These are phyloP conservation scores for Varroa destructor DNA, from an alignment of 1,140 invertebrate species.

Conservation along the genomic window DNA sequence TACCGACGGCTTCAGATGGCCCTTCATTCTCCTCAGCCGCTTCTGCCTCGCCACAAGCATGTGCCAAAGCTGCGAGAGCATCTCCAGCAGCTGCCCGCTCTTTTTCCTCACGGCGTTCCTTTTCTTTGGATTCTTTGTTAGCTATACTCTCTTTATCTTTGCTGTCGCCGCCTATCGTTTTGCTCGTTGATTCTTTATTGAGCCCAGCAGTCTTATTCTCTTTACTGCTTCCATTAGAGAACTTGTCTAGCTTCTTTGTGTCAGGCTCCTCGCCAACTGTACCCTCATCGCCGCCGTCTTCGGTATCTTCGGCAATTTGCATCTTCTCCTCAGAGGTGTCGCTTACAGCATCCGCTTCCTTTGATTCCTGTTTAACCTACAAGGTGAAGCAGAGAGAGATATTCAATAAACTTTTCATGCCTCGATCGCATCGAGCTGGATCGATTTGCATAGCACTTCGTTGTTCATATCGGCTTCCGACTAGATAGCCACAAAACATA, in stretches of 20 bases:
- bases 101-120: background rate
- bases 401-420: too few species aligned
- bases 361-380: constrained; percentile 18
- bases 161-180: too few species aligned
- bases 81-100: constrained; percentile 9
- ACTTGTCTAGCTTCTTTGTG: too few species aligned
- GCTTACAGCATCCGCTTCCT: constrained; percentile 28
- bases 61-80: constrained; percentile 16
- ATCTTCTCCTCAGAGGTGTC: constrained; percentile 22
- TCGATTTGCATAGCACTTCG: too few species aligned
- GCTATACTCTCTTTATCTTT: too few species aligned
- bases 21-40: constrained; percentile 36
- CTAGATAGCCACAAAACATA: too few species aligned
- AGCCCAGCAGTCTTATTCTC: too few species aligned
- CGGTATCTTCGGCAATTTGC: background rate
- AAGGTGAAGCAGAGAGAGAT: background rate
- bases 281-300: constrained; percentile 17
- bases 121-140: background rate
- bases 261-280: too few species aligned
- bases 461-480: too few species aligned
- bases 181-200: too few species aligned
- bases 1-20: constrained; percentile 33
- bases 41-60: constrained; percentile 31
- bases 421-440: too few species aligned
- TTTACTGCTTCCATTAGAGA: too few species aligned